Evolutionary conservation across 2,888 invertebrate species (phyloP).

Genomic region (Polyommatus iphigenia): DNA sequence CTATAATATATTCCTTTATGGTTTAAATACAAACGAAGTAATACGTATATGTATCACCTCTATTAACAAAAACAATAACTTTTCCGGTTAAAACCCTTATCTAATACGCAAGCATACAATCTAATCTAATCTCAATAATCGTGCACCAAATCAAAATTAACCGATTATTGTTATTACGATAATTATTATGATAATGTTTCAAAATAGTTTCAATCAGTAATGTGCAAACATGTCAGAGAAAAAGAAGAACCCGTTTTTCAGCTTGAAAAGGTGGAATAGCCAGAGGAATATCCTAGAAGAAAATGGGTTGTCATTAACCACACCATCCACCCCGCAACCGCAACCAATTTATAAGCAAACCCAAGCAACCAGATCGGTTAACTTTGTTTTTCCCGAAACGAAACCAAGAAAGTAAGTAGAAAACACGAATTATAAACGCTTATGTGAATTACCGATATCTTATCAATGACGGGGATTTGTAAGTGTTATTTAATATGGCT

Average conservation of each 20-base stretch:
- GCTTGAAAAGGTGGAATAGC: constrained; percentile 61
- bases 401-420: constrained; percentile 59
- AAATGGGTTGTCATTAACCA: constrained; percentile 34
- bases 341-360: constrained; percentile 44
- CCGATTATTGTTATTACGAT: constrained; percentile 21
- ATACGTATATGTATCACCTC: background rate
- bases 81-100: constrained; percentile 10
- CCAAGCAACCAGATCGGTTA: constrained; percentile 38
- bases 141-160: constrained; percentile 25
- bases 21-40: background rate
- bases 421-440: background rate
- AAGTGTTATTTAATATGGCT: background rate
- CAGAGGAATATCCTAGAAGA: constrained; percentile 47
- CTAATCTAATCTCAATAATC: constrained; percentile 19
- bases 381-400: constrained; percentile 47
- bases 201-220: background rate
- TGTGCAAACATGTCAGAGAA: constrained; percentile 60
- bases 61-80: background rate
- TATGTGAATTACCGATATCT: constrained; percentile 2
- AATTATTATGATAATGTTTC: background rate
- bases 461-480: background rate
- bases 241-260: constrained; percentile 65
- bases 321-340: constrained; percentile 40
- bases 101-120: constrained; percentile 15
- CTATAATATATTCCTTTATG: background rate